Evolutionary conservation across 2,797 vertebrate genomes (phyloP).

Genomic region (Numenius phaeopus): DNA sequence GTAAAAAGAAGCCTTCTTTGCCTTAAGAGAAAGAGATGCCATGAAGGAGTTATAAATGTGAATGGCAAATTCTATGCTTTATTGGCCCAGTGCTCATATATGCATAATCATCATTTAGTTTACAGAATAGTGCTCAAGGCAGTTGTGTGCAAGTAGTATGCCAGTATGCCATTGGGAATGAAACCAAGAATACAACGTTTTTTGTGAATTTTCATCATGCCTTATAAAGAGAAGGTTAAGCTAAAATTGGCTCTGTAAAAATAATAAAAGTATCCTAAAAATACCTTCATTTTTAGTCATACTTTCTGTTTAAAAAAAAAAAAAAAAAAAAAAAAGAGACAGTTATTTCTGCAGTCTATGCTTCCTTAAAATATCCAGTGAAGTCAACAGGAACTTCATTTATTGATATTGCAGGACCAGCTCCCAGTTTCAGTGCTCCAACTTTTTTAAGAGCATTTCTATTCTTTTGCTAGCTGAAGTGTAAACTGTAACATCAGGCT

Average conservation of each 20-base stretch:
- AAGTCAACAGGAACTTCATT: background rate
- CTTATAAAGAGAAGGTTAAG: slow-evolving; percentile 16
- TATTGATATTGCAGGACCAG: background rate
- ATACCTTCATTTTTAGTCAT: background rate
- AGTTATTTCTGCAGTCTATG: background rate
- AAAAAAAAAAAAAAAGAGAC: background rate
- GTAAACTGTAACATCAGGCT: background rate
- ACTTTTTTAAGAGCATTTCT: background rate
- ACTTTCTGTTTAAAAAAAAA: background rate
- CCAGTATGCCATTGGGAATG: slow-evolving; percentile 9
- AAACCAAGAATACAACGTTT: slow-evolving; percentile 54
- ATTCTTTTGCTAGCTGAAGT: background rate
- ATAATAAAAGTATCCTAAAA: slow-evolving; percentile 44
- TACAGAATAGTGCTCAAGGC: slow-evolving; percentile 29
- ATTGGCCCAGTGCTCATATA: slow-evolving; percentile 30
- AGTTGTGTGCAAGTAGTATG: background rate
- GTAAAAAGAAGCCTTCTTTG: background rate
- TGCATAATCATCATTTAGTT: slow-evolving; percentile 32
- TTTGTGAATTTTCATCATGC: background rate
- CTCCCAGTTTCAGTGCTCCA: background rate
- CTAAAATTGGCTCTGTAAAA: slow-evolving; percentile 41
- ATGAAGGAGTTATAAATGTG: background rate
- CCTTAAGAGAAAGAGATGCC: background rate
- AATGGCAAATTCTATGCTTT: slow-evolving; percentile 10
- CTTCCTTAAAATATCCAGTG: slow-evolving; percentile 33